phyloP scores from a whole-genome alignment of 2,888 invertebrate genomes.

The Nebria brevicollis region DNA sequence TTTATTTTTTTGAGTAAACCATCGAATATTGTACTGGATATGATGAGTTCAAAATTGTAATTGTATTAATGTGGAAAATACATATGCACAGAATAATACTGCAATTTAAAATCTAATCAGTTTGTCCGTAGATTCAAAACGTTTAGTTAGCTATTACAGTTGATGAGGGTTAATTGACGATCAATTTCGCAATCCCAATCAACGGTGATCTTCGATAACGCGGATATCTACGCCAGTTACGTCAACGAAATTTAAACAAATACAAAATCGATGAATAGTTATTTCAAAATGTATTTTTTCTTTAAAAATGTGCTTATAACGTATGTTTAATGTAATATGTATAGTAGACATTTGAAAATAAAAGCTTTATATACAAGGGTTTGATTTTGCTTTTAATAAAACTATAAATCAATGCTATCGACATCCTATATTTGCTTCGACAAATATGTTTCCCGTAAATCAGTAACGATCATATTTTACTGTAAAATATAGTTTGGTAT shows the following conservation, averaged over 20 bases:
- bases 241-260: no score
- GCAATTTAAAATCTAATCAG: no score
- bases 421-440: neutral
- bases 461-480: neutral
- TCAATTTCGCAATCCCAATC: neutral
- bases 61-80: no score
- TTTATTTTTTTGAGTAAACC: no score
- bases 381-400: neutral
- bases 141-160: neutral
- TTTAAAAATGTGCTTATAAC: no score
- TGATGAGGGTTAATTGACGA: neutral
- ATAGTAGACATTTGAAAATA: neutral
- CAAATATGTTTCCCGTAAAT: neutral
- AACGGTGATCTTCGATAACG: neutral
- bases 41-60: no score
- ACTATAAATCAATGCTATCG: neutral
- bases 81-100: no score
- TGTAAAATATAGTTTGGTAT: neutral
- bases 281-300: no score
- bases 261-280: no score
- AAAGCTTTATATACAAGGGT: neutral
- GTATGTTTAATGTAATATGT: neutral
- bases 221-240: no score
- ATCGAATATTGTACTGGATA: no score
- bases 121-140: neutral